Conservation (phyloP, 1,140 invertebrate genomes). For the Sycobia sp. region DNA sequence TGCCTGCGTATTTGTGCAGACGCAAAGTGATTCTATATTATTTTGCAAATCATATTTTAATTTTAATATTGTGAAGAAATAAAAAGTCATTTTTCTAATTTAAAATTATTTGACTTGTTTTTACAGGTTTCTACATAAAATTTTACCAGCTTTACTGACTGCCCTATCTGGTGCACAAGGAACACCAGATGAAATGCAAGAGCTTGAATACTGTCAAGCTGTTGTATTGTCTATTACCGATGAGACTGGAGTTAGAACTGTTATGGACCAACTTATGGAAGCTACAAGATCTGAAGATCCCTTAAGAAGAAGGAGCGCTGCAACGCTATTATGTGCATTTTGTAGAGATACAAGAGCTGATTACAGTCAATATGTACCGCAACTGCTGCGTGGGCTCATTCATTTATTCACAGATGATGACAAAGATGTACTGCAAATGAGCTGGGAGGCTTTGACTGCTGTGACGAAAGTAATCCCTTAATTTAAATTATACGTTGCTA, state of each 20-base stretch:
- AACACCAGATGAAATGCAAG: conserved; percentile 72
- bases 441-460: conserved; percentile 89
- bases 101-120: no score
- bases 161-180: conserved; percentile 76
- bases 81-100: no score
- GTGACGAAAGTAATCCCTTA: conserved; percentile 75
- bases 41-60: no score
- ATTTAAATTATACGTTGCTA: background rate
- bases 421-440: conserved; percentile 79
- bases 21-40: background rate
- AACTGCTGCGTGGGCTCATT: conserved; percentile 86
- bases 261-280: conserved; percentile 90
- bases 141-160: conserved; percentile 86
- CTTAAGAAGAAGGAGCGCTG: conserved; percentile 76
- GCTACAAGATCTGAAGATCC: conserved; percentile 71
- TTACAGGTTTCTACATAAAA: conserved; percentile 77
- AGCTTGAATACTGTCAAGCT: conserved; percentile 91
- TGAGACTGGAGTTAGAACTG: conserved; percentile 83
- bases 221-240: conserved; percentile 90
- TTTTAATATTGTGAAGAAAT: no score
- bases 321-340: conserved; percentile 86
- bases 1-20: background rate
- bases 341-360: conserved; percentile 87
- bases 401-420: conserved; percentile 83
- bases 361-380: conserved; percentile 84